These are phyloP conservation scores for Psittacara wagleri DNA, from an alignment of 2,113 vertebrate genomes.

Conservation along the genomic window DNA sequence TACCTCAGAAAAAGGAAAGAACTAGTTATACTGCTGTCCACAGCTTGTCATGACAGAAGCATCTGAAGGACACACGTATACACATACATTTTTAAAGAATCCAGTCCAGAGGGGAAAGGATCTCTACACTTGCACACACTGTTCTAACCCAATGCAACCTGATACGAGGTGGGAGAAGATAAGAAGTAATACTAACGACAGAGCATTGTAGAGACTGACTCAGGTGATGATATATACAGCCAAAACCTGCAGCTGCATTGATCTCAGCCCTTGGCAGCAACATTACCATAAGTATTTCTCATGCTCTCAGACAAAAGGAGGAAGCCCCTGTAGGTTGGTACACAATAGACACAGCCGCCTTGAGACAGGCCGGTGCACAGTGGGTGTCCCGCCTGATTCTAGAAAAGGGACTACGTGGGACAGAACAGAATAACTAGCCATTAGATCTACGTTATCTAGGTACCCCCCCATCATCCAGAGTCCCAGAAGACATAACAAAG, in stretches of 20 bases:
- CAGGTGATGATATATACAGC: neutral
- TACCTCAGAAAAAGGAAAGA: neutral
- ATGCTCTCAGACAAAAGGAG: conserved; percentile 27
- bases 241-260: conserved; percentile 37
- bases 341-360: neutral
- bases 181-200: neutral
- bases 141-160: neutral
- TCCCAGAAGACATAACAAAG: neutral
- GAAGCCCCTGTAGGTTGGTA: neutral
- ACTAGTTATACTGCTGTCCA: neutral
- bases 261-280: conserved; percentile 4
- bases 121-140: neutral
- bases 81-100: neutral
- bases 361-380: neutral
- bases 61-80: neutral
- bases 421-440: neutral
- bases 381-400: neutral
- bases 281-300: neutral
- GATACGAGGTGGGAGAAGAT: neutral
- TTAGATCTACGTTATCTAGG: neutral
- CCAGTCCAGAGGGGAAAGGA: neutral
- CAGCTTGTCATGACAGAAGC: neutral
- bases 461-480: neutral
- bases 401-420: neutral
- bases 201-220: fast-evolving